Evolutionary conservation across 2,888 invertebrate genomes (phyloP), one percentile per base, ranked within the genome.

Genomic region (Macaria liturata): DNA sequence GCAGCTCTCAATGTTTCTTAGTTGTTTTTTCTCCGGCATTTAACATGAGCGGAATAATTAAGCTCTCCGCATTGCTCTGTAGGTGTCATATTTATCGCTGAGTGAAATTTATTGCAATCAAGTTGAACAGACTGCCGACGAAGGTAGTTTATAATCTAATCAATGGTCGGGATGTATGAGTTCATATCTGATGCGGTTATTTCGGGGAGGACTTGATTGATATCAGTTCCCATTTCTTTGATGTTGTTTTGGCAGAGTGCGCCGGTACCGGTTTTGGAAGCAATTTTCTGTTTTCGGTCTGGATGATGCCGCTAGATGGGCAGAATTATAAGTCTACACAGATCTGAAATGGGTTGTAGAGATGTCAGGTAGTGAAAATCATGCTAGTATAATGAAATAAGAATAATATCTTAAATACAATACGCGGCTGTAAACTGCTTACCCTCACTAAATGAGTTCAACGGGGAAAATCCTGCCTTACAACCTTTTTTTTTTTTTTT

Each of bases 171-270:
- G 53, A 57, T 57, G 43, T 54, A 54, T 55, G 45, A 49, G 57
- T 50, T 51, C 40, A 52, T 57, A 69, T 70, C 61, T 30, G 54
- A 65, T 68, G 67, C 69, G 71, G 63, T 72, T 59, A 69, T 69
- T 70, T 67, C 68, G 62, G 64, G 59, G 57, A 51, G 59, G 68
- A 68, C 66, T 73, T 74, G 74, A 76, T 76, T 75, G 73, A 75
- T 75, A 74, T 67, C 63, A 60, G 58, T 50, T 49, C 62, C 52
- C 49, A 34, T 54, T 52, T 51, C 44, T 55, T 60, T 65, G 59
- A 57, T 63, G 56, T 58, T 54, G 60, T 60, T 62, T 59, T 62
- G 53, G 54, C 58, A 66, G 71, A 63, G 62, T 70, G 44, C 69
- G 71, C 67, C 69, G 68, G 62, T 72, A 71, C 74, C 71, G 72